Evolutionary conservation across 2,113 vertebrate genomes (phyloP).

Genomic region (Mormyrus iriodes): DNA sequence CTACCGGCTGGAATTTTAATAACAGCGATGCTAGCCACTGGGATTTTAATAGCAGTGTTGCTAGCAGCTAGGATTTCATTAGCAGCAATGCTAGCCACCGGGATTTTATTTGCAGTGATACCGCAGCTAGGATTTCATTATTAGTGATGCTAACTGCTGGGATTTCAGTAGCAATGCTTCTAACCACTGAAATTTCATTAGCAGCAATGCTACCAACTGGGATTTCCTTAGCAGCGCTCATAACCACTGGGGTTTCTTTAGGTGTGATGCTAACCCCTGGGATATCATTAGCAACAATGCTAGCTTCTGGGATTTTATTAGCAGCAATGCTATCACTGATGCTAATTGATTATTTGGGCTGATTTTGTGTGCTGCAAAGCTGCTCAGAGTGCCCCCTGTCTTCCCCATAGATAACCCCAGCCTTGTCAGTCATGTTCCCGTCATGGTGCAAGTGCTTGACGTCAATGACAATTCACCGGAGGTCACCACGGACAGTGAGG

Average conservation of each 20-base stretch:
- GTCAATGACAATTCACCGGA: slow-evolving; percentile 89
- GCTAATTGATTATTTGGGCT: neutral
- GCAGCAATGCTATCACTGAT: neutral
- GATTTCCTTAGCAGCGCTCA: neutral
- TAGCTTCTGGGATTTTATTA: no score
- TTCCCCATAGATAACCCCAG: slow-evolving; percentile 75
- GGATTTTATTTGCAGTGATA: no score
- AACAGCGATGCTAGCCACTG: no score
- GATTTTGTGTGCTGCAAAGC: neutral
- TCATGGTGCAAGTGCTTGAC: slow-evolving; percentile 84
- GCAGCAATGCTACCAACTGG: neutral
- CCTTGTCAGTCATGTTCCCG: slow-evolving; percentile 75
- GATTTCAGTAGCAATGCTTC: neutral
- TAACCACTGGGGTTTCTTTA: neutral
- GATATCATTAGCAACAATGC: no score
- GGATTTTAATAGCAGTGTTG: no score
- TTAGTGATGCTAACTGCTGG: neutral
- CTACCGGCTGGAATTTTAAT: no score
- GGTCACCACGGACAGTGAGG: slow-evolving; percentile 75
- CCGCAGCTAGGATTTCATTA: no score
- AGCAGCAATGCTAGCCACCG: no score
- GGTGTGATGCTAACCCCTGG: neutral
- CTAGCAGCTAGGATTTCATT: no score
- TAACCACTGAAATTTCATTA: neutral
- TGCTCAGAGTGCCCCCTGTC: neutral